Percentiles rank a stretch among this genome's conserved stretches.
These are phyloP conservation scores for Endomychus coccineus DNA, from an alignment of 2,888 invertebrate species.

Conservation along the genomic window DNA sequence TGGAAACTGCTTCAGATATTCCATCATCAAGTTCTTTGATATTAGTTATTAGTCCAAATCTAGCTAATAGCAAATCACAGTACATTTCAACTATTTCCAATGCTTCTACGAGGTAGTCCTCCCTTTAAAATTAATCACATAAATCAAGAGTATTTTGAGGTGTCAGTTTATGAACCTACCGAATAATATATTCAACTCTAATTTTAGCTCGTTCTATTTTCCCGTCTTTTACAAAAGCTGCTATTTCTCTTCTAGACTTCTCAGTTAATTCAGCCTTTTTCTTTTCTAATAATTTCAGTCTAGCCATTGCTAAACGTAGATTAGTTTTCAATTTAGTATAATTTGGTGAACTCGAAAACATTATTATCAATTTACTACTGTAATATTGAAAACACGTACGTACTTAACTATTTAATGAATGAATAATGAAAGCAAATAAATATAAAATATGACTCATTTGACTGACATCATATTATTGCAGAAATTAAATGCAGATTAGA, in stretches of 20 bases:
- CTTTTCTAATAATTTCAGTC: constrained; percentile 90
- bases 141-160: neutral
- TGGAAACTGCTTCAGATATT: constrained; percentile 90
- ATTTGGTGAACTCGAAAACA: constrained; percentile 90
- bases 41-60: constrained; percentile 94
- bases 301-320: constrained; percentile 83
- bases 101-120: constrained; percentile 98
- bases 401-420: neutral
- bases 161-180: constrained; percentile 47
- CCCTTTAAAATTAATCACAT: too few relatives aligned
- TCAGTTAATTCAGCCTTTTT: constrained; percentile 96
- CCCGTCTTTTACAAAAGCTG: constrained; percentile 83
- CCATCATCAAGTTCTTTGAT: constrained; percentile 96
- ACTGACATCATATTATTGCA: too few relatives aligned
- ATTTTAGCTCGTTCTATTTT: constrained; percentile 90
- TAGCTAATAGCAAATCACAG: constrained; percentile 90
- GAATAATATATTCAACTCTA: constrained; percentile 95
- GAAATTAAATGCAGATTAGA: too few relatives aligned
- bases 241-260: constrained; percentile 95
- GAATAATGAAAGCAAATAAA: neutral
- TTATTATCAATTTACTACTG: constrained; percentile 43
- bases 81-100: constrained; percentile 99
- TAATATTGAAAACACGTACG: too few relatives aligned
- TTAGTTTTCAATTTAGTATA: constrained; percentile 96
- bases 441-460: neutral